Evolutionary conservation across 2,797 vertebrate species (phyloP), one percentile per base, ranked within the genome.

Genomic region (Coregonus suidteri): DNA sequence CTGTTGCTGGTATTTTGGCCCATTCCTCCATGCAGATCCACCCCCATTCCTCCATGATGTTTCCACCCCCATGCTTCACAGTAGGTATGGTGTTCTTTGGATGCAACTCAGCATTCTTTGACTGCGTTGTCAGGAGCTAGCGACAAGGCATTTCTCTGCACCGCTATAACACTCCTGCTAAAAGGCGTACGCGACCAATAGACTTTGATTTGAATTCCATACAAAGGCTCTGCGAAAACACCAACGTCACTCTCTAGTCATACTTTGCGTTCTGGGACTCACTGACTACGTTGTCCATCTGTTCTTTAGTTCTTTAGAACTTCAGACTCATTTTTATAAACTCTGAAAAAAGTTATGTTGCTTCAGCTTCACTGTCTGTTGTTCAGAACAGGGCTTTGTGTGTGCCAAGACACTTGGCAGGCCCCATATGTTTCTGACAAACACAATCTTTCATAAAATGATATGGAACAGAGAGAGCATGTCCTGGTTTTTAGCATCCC

Each of bases 221-320:
- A 67, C 68, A 71, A 62, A 16, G 64, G n/a, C 47, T 62, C 41
- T 70, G 81, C 30, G 13, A 74, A 71, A 30, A 34, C 56, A 64
- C 30, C 25, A 18, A 15, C 35, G 72, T 59, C 53, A 4, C 18
- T 62, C 70, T 37, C 79, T 77, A 59, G 73, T 81, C 71, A 69
- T 74, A 59, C 52, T 77, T 73, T 75, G 75, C 82, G 68, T 70
- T 73, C 52, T 62, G 68, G 79, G 78, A 79, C 75, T 74, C 71
- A 74, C 56, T 67, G 2, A 64, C 62, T 56, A 20, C 62, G 14
- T 13, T 54, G 53, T 54, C 53, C 53, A 54, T 70, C 20, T n/a
- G 15, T 18, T 18, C 1, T 4, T 30, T 30, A 53, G n/a, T 47
- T 69, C 66, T 37, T 35, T 15, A 71, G 13, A 65, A 52, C 14